Evolutionary conservation across 2,113 vertebrate species (phyloP), one percentile per base, ranked within the genome.

Genomic region (Ammodytes marinus): DNA sequence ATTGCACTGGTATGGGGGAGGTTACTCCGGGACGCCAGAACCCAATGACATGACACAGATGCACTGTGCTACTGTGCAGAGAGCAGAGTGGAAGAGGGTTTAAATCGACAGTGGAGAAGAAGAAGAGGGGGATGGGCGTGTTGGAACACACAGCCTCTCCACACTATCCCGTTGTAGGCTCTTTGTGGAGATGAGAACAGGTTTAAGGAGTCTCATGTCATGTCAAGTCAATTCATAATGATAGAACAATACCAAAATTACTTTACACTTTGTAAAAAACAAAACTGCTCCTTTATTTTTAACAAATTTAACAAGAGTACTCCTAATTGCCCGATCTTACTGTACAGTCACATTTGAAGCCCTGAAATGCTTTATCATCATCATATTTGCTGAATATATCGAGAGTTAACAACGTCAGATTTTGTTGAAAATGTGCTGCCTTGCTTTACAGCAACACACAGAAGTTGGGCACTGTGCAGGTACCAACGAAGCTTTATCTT

Each of bases 11-110:
- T 54, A 75, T 65, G 57, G 59, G 78, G 76, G 79, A 88, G 93
- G 90, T 94, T 93, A 94, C 87, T 88, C 75, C n/a, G 79, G 95
- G 93, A 94, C 87, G 55, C 75, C 59, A 90, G 84, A 94, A 94
- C 93, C 85, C 89, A 79, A 84, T 94, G 94, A 95, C 94, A 93
- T 95, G 93, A 94, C 94, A 94, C 93, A 95, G 93, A 94, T 93
- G 90, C 90, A 92, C 61, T 46, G 74, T 86, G 93, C 89, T 89
- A 90, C 88, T 81, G 91, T 87, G 85, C 78, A 87, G 57, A 47
- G 75, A 69, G 63, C 74, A 52, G 71, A 49, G 74, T 13, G 69
- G 69, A 15, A 45, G 43, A 50, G 49, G 52, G 37, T 14, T 19
- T 8, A 63, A 46, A 73, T 73, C 11, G 43, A 40, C n/a, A 58